Evolutionary conservation across 1,140 invertebrate species (phyloP).

Genomic region (Leptinotarsa texana): DNA sequence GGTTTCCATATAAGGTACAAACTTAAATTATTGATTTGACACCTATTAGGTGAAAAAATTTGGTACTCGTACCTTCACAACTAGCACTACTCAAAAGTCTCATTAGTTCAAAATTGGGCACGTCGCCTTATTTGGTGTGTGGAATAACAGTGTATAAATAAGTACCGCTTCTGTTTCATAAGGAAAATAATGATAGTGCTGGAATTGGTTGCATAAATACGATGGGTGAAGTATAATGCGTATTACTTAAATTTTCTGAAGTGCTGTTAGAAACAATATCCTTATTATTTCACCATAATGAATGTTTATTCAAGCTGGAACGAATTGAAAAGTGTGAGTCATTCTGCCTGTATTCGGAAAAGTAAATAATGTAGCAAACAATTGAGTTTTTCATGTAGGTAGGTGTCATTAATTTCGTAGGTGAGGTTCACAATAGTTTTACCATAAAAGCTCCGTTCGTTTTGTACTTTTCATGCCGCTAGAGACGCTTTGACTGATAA

Average conservation of each 20-base stretch:
- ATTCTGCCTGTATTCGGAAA: neutral
- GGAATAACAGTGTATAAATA: neutral
- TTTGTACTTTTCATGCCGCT: neutral
- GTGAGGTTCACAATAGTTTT: neutral
- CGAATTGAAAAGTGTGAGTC: neutral
- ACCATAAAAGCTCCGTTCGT: neutral
- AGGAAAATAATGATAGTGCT: neutral
- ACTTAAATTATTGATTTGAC: too few species aligned
- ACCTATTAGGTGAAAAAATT: neutral
- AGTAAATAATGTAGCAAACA: neutral
- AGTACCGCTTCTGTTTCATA: neutral
- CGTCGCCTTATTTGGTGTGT: neutral
- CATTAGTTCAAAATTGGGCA: neutral
- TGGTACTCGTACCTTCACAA: neutral
- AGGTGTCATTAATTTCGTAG: neutral
- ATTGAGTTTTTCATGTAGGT: neutral
- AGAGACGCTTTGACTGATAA: too few species aligned
- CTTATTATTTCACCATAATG: neutral
- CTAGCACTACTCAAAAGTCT: neutral
- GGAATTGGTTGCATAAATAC: neutral
- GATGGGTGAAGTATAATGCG: neutral
- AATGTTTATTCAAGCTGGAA: neutral
- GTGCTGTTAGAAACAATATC: neutral
- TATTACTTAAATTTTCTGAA: neutral
- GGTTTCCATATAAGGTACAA: too few species aligned